Evolutionary conservation across 2,797 vertebrate genomes (phyloP).

Genomic region (Anniella stebbinsi): DNA sequence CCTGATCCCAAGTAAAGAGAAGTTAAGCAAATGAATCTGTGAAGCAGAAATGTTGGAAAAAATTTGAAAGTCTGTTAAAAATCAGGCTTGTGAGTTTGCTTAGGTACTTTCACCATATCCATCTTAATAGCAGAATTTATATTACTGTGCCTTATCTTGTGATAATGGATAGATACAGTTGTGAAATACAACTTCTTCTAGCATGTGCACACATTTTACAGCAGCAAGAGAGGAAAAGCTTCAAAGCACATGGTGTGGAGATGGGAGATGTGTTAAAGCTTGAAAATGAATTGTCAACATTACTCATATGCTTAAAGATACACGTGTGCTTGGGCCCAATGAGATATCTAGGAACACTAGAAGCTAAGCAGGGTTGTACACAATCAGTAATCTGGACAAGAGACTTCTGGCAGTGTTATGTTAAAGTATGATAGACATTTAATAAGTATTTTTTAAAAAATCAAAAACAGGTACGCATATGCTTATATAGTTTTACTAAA

Average conservation of each 20-base stretch:
- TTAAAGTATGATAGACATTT: neutral
- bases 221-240: neutral
- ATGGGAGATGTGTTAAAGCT: neutral
- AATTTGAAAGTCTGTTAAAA: neutral
- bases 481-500: neutral
- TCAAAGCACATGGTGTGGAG: constrained; percentile 3
- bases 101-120: neutral
- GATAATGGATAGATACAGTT: neutral
- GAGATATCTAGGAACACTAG: neutral
- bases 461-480: neutral
- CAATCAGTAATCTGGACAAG: neutral
- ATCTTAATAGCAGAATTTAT: neutral
- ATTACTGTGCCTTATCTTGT: neutral
- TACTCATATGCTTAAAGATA: neutral
- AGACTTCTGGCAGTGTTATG: neutral
- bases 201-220: accelerated
- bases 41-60: neutral
- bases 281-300: neutral
- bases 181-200: accelerated
- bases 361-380: neutral
- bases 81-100: neutral
- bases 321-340: neutral
- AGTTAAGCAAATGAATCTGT: neutral
- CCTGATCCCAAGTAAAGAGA: constrained; percentile 19
- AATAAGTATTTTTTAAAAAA: neutral